phyloP scores from a whole-genome alignment of 2,113 vertebrate species.

The Eurystomus gularis region DNA sequence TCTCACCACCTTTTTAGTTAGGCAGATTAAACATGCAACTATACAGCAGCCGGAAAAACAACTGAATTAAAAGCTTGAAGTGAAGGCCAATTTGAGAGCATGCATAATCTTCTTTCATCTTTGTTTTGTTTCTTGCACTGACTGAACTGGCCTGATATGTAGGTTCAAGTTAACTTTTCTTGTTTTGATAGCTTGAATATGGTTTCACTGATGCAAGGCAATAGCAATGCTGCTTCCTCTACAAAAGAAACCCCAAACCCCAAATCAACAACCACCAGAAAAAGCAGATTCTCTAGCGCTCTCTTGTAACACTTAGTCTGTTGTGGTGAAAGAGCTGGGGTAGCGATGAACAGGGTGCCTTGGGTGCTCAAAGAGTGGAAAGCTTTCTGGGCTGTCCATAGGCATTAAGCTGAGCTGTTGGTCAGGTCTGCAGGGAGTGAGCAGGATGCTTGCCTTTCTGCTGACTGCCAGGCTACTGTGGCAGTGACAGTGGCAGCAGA shows the following conservation, averaged over 20 bases:
- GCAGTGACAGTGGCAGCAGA: not conserved
- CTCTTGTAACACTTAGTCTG: not conserved
- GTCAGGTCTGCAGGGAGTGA: not conserved
- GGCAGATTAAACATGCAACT: not conserved
- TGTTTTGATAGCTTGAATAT: not conserved
- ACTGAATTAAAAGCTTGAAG: not conserved
- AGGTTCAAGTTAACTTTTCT: not conserved
- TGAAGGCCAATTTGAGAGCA: not conserved
- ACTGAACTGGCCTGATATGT: not conserved
- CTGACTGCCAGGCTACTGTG: not conserved
- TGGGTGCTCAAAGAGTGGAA: not conserved
- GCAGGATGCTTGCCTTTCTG: not conserved
- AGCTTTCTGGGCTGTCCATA: not conserved
- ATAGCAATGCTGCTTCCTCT: not conserved
- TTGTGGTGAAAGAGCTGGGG: not conserved
- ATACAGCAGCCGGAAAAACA: not conserved
- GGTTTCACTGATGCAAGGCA: not conserved
- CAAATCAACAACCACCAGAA: not conserved
- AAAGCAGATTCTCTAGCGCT: not conserved
- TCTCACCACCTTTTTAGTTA: not conserved
- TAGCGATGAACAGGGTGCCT: not conserved
- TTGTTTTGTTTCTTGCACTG: not conserved
- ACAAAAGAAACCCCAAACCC: not conserved
- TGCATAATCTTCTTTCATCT: not conserved
- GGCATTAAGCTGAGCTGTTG: rapidly evolving